phyloP scores from a whole-genome alignment of 1,140 invertebrate species.

The Drosophila willistoni region DNA sequence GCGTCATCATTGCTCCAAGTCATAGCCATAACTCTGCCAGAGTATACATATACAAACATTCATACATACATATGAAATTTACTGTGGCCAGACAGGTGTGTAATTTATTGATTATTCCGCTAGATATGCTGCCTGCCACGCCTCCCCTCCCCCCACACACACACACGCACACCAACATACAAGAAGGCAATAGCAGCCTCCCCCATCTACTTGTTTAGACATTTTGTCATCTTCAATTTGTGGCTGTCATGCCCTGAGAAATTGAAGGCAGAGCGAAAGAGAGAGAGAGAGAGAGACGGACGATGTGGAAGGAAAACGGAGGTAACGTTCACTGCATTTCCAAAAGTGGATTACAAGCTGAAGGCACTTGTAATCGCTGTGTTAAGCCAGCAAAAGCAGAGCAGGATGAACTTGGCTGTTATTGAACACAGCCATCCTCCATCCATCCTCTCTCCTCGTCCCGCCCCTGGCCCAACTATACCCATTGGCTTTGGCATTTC shows the following conservation, averaged over 20 bases:
- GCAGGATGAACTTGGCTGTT: slow-evolving; percentile 38
- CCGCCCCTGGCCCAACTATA: not conserved
- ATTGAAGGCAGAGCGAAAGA: slow-evolving; percentile 32
- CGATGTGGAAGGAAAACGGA: not conserved
- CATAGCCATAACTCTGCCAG: slow-evolving; percentile 64
- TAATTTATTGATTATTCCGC: slow-evolving; percentile 81
- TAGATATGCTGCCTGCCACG: slow-evolving; percentile 63
- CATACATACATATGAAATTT: slow-evolving; percentile 45
- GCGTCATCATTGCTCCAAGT: slow-evolving; percentile 27
- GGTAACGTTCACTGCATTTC: slow-evolving; percentile 64
- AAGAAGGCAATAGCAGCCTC: not conserved
- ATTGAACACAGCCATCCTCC: slow-evolving; percentile 55
- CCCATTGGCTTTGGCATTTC: slow-evolving; percentile 23
- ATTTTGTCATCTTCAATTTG: slow-evolving; percentile 82
- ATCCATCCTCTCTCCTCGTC: not conserved
- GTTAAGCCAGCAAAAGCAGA: slow-evolving; percentile 60
- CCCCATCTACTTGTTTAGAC: slow-evolving; percentile 72
- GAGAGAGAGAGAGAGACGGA: no score
- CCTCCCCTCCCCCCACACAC: slow-evolving; percentile 14
- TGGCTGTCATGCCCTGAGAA: slow-evolving; percentile 71
- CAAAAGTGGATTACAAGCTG: slow-evolving; percentile 80
- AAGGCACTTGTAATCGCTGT: slow-evolving; percentile 81
- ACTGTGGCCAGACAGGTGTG: slow-evolving; percentile 78
- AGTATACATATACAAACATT: slow-evolving; percentile 26
- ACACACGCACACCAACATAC: slow-evolving; percentile 18